phyloP scores from a whole-genome alignment of 2,113 vertebrate genomes.

The Elephas maximus region DNA sequence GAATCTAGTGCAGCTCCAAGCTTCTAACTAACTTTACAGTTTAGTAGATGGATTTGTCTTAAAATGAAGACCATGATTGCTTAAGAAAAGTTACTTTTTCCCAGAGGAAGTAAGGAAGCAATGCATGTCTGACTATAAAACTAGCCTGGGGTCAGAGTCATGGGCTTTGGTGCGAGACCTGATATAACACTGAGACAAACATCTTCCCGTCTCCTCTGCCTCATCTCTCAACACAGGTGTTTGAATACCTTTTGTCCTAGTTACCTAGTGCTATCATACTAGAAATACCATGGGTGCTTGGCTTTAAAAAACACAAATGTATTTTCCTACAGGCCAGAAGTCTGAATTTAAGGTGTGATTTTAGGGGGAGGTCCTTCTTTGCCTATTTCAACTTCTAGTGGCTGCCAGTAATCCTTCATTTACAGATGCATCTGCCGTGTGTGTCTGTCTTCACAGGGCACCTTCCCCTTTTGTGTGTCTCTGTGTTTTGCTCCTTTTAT shows the following conservation, averaged over 20 bases:
- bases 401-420: too few relatives aligned
- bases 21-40: not conserved
- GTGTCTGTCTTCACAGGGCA: too few relatives aligned
- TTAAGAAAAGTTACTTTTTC: not conserved
- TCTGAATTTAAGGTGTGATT: too few relatives aligned
- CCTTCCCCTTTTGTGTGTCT: too few relatives aligned
- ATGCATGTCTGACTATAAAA: not conserved
- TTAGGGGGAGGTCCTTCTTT: too few relatives aligned
- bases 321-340: too few relatives aligned
- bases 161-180: not conserved
- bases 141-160: not conserved
- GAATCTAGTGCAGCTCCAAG: not conserved
- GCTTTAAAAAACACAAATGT: too few relatives aligned
- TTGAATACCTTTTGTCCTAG: not conserved
- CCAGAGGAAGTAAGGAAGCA: not conserved
- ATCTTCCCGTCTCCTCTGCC: not conserved
- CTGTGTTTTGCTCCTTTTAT: too few relatives aligned
- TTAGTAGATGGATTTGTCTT: not conserved
- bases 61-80: not conserved
- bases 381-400: too few relatives aligned
- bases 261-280: not conserved
- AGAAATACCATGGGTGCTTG: too few relatives aligned
- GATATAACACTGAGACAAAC: not conserved
- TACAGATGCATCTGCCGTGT: too few relatives aligned
- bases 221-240: not conserved